A percentile compares a stretch with the other conserved stretches of the same genome.
Evolutionary conservation across 2,797 vertebrate genomes (phyloP).

Genomic region (Sus cebifrons): DNA sequence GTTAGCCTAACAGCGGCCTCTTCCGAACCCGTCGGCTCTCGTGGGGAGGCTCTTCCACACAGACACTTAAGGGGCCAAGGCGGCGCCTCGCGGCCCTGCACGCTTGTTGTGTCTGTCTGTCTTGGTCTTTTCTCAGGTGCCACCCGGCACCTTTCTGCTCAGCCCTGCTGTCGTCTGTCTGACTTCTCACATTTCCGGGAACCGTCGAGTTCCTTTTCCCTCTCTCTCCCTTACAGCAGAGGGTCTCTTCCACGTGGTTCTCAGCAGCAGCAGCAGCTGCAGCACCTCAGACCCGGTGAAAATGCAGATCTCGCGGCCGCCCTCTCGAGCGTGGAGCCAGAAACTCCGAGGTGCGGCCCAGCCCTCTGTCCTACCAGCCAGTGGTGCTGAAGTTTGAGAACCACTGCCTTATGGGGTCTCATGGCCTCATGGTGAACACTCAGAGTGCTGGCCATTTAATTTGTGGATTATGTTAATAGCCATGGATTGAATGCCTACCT

Average conservation of each 20-base stretch:
- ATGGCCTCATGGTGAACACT: neutral
- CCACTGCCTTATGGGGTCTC: neutral
- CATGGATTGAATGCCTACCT: neutral
- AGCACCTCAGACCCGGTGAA: neutral
- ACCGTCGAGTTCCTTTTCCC: neutral
- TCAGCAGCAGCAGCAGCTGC: neutral
- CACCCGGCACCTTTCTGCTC: neutral
- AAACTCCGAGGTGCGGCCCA: neutral
- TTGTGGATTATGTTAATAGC: neutral
- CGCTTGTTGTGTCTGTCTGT: neutral
- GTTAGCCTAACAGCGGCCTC: neutral
- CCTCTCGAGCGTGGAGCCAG: neutral
- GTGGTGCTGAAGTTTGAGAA: neutral
- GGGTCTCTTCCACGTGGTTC: neutral
- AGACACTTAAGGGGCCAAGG: neutral
- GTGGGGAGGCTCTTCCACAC: neutral
- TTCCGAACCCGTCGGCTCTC: neutral
- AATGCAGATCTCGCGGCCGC: neutral
- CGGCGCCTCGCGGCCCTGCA: neutral
- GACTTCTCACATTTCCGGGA: neutral
- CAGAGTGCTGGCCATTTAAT: neutral
- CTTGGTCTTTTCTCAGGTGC: neutral
- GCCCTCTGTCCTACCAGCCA: neutral
- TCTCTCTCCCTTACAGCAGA: neutral
- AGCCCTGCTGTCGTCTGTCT: neutral